Base-by-base conservation (phyloP, 2,888 invertebrate genomes). In the Ptychoptera contaminata region DNA sequence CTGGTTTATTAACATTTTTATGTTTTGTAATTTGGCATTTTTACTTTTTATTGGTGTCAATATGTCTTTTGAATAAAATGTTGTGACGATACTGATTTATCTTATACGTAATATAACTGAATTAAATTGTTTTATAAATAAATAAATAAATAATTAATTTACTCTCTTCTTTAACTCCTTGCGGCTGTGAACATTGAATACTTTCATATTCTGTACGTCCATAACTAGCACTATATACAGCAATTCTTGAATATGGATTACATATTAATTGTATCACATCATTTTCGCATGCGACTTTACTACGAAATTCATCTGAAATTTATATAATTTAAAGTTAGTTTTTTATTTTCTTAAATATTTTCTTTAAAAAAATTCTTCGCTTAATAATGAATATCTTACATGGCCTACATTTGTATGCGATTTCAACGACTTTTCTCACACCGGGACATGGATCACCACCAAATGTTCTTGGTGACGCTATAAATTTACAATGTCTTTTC, bases 391-490 rank as follows among this genome's bases (percentile, higher is more conserved):
- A 23, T 23, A 46, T 82, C 86, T 87, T 73, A 96, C 94, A 88
- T 59, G 96, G 96, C 67, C 88, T 78, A 73, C 96, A 96, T 68
- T 93, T 93, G 72, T 91, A 96, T 54, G 88, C 87, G 49, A 94
- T 86, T 70, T 93, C 91, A 53, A 93, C 85, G 69, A 90, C 92
- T 68, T 94, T 92, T 49, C 84, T 74, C 40, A 86, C 79, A 23
- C 83, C 82, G 11, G 93, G 93, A 61, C 96, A 96, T 0, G 93
- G 93, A 68, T 96, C 93, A 29, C 79, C 77, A 16, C 85, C 85
- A 59, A 92, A 91, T 34, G 83, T 83, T 57, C 81, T 79, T 4
- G 90, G 83, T 52, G 82, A 82, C 43, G 91, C 88, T 62, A 82
- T 80, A 63, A 96, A 83, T 63, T 84, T 84, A 71, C 96, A 96